These are phyloP conservation scores for Lacerta agilis DNA, from an alignment of 2,797 vertebrate genomes.

Conservation along the genomic window DNA sequence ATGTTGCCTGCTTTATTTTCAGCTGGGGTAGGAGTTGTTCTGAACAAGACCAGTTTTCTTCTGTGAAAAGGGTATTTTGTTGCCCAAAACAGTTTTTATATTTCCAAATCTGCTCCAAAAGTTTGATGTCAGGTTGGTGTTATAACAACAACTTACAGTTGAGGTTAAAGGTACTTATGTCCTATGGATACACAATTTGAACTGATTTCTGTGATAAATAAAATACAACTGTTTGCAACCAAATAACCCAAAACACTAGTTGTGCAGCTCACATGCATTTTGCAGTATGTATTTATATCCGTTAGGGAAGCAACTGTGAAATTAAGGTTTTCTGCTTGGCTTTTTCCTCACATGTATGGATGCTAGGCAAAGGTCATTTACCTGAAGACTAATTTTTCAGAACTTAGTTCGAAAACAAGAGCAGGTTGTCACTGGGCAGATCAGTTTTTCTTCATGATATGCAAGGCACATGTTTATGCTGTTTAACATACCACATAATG, in stretches of 20 bases:
- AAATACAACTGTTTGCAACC: background rate
- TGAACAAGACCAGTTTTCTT: too few species aligned
- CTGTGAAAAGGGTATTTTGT: too few species aligned
- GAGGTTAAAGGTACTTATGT: background rate
- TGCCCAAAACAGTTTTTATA: too few species aligned
- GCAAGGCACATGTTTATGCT: background rate
- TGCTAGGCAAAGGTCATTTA: background rate
- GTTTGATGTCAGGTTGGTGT: too few species aligned
- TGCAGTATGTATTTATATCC: background rate
- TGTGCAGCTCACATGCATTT: background rate
- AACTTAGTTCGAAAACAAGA: background rate
- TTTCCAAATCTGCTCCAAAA: too few species aligned
- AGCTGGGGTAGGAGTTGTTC: too few species aligned
- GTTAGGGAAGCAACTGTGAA: background rate
- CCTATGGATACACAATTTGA: background rate
- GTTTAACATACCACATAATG: background rate
- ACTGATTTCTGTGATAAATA: background rate
- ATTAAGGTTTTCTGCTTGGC: background rate
- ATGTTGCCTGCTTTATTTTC: too few species aligned
- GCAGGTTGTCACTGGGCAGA: background rate
- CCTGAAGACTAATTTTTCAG: background rate
- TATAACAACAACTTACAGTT: background rate
- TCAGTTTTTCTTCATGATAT: background rate
- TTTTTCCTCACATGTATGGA: background rate
- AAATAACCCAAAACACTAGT: background rate